phyloP scores from a whole-genome alignment of 2,113 vertebrate species.

The Lepisosteus oculatus region DNA sequence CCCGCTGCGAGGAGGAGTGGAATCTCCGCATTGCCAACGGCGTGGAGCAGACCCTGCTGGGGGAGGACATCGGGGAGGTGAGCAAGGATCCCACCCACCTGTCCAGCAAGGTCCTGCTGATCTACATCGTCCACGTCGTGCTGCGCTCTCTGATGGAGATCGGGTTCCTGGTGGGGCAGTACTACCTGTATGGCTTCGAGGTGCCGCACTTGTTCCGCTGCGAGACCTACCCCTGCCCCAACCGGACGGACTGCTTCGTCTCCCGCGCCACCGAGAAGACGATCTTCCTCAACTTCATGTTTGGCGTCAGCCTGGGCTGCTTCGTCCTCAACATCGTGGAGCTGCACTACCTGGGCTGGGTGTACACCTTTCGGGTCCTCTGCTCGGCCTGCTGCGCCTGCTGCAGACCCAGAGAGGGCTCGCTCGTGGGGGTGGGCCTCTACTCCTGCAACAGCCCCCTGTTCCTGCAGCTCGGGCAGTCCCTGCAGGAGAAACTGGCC shows the following conservation, averaged over 20 bases:
- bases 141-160: constrained; percentile 54
- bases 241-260: constrained; percentile 56
- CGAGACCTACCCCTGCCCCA: constrained; percentile 54
- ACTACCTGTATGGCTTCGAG: constrained; percentile 59
- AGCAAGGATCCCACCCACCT: constrained; percentile 44
- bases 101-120: constrained; percentile 52
- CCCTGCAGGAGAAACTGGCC: constrained; percentile 49
- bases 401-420: constrained; percentile 37
- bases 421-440: constrained; percentile 5
- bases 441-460: constrained; percentile 47
- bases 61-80: constrained; percentile 40
- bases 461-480: constrained; percentile 54
- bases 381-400: constrained; percentile 48
- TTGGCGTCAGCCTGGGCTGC: constrained; percentile 51
- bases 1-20: constrained; percentile 35
- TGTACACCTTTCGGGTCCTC: constrained; percentile 53
- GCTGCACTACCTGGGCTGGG: constrained; percentile 55
- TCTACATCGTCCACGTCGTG: constrained; percentile 54
- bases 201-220: constrained; percentile 55
- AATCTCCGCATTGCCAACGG: constrained; percentile 27
- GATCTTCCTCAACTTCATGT: constrained; percentile 63
- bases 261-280: constrained; percentile 60
- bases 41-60: constrained; percentile 37
- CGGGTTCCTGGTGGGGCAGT: constrained; percentile 54
- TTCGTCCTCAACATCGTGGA: constrained; percentile 59